Evolutionary conservation across 2,113 vertebrate species (phyloP).

Genomic region (Pseudopipra pipra): DNA sequence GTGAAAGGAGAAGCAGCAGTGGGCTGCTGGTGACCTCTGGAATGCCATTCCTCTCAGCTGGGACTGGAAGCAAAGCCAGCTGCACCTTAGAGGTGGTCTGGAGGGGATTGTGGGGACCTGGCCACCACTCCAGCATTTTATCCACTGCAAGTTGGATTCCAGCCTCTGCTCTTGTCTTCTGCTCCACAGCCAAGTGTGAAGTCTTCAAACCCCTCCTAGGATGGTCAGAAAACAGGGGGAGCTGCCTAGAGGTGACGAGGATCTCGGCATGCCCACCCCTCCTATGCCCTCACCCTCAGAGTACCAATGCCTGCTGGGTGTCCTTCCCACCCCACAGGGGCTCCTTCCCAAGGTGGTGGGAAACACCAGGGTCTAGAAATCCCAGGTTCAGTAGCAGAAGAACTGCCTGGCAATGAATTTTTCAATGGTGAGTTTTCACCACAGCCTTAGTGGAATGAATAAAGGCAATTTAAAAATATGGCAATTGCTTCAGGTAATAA

Average conservation of each 20-base stretch:
- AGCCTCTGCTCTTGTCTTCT: background rate
- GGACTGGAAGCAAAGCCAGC: background rate
- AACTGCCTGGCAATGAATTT: background rate
- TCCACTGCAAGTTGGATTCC: background rate
- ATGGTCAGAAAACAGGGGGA: background rate
- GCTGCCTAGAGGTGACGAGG: background rate
- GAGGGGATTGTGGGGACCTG: background rate
- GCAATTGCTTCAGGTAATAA: background rate
- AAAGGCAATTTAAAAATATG: background rate
- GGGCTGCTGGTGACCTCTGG: background rate
- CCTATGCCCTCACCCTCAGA: accelerated
- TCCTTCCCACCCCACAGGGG: background rate
- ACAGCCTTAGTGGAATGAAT: background rate
- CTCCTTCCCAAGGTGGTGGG: accelerated
- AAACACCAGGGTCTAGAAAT: background rate
- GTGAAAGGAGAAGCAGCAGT: background rate
- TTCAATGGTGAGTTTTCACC: background rate
- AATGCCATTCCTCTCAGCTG: background rate
- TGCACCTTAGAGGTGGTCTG: background rate
- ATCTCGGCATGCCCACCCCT: accelerated
- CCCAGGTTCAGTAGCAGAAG: background rate
- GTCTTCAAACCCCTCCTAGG: background rate
- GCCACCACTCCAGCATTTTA: background rate
- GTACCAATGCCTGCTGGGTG: accelerated
- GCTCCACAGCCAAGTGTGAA: background rate